A percentile compares a stretch with the other conserved stretches of the same genome.
These are phyloP conservation scores for Smittia sp. DNA, from an alignment of 2,888 invertebrate genomes.

Conservation along the genomic window DNA sequence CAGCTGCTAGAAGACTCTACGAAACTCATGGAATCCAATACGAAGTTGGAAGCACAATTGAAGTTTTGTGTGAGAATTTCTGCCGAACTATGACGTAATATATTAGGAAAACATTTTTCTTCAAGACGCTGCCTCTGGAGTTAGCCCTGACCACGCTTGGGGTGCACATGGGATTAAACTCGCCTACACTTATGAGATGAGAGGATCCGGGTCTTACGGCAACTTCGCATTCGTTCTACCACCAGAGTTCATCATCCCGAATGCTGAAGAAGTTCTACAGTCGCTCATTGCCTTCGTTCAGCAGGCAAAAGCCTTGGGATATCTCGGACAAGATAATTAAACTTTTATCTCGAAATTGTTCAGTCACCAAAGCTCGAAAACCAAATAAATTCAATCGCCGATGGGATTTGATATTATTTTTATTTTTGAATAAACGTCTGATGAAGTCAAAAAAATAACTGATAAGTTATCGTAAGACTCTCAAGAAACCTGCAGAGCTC, in stretches of 20 bases:
- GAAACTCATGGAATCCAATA: conserved; percentile 59
- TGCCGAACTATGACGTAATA: conserved; percentile 5
- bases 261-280: conserved; percentile 59
- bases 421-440: too few species aligned
- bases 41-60: conserved; percentile 60
- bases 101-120: background rate
- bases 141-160: conserved; percentile 58
- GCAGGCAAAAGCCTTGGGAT: conserved; percentile 54
- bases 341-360: too few species aligned
- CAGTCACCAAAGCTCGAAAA: too few species aligned
- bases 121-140: conserved; percentile 54
- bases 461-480: too few species aligned
- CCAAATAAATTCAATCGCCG: too few species aligned
- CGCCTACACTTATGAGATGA: conserved; percentile 59
- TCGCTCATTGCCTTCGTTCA: conserved; percentile 57
- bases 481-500: too few species aligned
- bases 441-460: too few species aligned
- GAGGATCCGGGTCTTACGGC: conserved; percentile 65
- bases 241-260: conserved; percentile 60
- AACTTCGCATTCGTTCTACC: conserved; percentile 63
- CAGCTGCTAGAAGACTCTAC: conserved; percentile 49
- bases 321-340: background rate
- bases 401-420: too few species aligned
- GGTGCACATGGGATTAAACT: conserved; percentile 55
- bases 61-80: conserved; percentile 57